phyloP scores from a whole-genome alignment of 1,140 invertebrate species.

The Drosophila setifemur region DNA sequence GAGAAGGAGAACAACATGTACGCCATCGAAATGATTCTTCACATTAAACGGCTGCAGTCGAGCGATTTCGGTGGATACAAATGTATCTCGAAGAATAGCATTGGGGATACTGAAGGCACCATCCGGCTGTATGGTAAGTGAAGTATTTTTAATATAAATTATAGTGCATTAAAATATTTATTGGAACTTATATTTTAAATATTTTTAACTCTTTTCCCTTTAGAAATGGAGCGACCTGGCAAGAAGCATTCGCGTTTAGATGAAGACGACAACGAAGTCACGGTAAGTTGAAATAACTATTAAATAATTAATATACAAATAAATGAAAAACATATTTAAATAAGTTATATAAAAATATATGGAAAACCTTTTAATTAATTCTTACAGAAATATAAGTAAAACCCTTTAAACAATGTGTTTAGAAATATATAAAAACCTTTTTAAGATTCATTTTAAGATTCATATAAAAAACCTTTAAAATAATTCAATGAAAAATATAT shows the following conservation, averaged over 20 bases:
- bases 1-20: conserved; percentile 89
- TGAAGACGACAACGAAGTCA: conserved; percentile 71
- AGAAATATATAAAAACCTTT: no score
- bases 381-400: no score
- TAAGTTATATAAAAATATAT: no score
- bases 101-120: conserved; percentile 93
- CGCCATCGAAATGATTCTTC: conserved; percentile 90
- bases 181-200: not conserved
- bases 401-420: no score
- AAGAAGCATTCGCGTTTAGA: conserved; percentile 57
- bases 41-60: conserved; percentile 89
- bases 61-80: conserved; percentile 94
- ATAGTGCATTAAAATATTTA: not conserved
- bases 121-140: conserved; percentile 93
- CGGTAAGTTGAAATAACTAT: conserved; percentile 52
- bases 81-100: conserved; percentile 95
- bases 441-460: no score
- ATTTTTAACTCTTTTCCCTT: not conserved
- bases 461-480: no score
- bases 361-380: no score
- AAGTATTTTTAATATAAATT: not conserved
- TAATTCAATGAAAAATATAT: no score
- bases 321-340: no score
- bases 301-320: no score
- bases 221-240: conserved; percentile 80